Evolutionary conservation across 2,113 vertebrate genomes (phyloP).

Genomic region (Hystrix cristata): DNA sequence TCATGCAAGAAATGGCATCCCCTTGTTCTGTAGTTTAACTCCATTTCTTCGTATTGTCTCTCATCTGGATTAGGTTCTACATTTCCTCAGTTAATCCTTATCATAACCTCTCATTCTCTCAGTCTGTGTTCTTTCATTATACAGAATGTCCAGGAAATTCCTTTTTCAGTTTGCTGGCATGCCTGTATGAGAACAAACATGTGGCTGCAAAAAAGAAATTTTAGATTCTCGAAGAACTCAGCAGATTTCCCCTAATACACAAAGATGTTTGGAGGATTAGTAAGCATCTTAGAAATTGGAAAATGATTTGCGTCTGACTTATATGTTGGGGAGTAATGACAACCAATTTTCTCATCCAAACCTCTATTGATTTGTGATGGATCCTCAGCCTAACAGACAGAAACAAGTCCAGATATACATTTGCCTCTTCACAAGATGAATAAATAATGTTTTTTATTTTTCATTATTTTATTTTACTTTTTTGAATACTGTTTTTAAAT

Average conservation of each 20-base stretch:
- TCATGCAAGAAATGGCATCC: conserved; percentile 56
- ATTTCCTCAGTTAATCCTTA: background rate
- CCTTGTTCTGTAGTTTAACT: conserved; percentile 19
- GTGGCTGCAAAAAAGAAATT: background rate
- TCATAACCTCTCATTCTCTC: background rate
- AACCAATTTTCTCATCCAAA: conserved; percentile 10
- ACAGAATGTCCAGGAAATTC: background rate
- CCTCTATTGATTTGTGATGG: background rate
- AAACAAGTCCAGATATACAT: background rate
- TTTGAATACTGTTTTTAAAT: background rate
- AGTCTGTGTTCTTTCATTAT: background rate
- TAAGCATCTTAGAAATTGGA: conserved; percentile 28
- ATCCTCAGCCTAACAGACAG: background rate
- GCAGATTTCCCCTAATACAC: background rate
- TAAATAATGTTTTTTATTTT: conserved; percentile 15
- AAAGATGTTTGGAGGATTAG: conserved; percentile 3
- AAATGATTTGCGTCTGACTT: conserved; percentile 39
- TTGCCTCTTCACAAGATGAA: background rate
- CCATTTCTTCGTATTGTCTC: conserved; percentile 32
- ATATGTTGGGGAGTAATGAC: background rate
- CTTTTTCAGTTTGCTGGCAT: background rate
- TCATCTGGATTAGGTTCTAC: background rate
- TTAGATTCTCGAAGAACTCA: conserved; percentile 31
- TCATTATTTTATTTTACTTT: too few relatives aligned
- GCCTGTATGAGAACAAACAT: background rate